Evolutionary conservation across 2,113 vertebrate species (phyloP), one percentile per base, ranked within the genome.

Genomic region (Mesocricetus auratus): DNA sequence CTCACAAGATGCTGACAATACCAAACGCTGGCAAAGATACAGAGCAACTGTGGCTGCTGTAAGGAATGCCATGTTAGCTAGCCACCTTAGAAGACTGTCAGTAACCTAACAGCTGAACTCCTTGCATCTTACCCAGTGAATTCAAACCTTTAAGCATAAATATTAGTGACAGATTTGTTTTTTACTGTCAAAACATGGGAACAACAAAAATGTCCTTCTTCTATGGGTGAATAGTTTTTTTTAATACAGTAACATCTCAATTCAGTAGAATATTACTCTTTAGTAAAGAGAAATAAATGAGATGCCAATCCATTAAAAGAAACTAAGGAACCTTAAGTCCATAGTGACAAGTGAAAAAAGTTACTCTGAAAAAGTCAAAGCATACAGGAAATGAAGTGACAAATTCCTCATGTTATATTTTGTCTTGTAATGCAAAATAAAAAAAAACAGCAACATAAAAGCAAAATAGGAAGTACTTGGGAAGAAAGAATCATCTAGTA

Each of bases 331-430:
- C 1, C 68, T 71, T 94, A 94, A 90, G 19, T 33, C 8, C 26
- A 12, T 5, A 36, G 45, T 71, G 19, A 21, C 60, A 87, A 90
- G 56, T 89, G 33, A 75, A 92, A 82, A 26, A 66, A 92, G 5
- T 12, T 60, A 94, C 81, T 90, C 58, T 87, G 24, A 74, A 88
- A 94, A 97, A 94, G 19, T 39, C 9, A 71, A 93, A 81, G 56
- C 62, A 60, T 11, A 91, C 7, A 92, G 22, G 64, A 12, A 93
- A 60, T 93, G 36, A 74, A 78, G 81, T 66, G 31, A 75, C 29
- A 50, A 78, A n/a, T 62, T 42, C 22, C 13, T 10, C 13, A 53
- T 26, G 5, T 71, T 45, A 73, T 56, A 56, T 56, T 39, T 88
- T 56, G 33, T 39, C 36, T 56, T 50, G 17, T 56, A 73, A 56